These are phyloP conservation scores for Biston stratarius DNA, from an alignment of 2,888 invertebrate genomes.

Conservation along the genomic window DNA sequence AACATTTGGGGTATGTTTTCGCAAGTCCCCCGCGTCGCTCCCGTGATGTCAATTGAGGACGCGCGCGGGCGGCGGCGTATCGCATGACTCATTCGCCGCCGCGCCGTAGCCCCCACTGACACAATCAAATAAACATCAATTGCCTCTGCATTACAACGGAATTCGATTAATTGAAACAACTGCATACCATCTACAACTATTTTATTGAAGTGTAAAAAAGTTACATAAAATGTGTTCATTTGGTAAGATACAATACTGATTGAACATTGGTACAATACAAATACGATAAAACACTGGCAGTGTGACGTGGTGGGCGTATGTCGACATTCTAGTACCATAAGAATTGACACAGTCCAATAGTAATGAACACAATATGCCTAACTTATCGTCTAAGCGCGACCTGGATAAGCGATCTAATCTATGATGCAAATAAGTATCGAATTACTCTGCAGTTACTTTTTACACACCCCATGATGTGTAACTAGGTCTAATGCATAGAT, in stretches of 20 bases:
- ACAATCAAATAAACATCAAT: slow-evolving; percentile 73
- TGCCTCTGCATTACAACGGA: slow-evolving; percentile 79
- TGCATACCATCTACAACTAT: slow-evolving; percentile 78
- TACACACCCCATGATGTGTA: slow-evolving; percentile 74
- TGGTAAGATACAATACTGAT: slow-evolving; percentile 53
- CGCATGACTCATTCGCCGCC: slow-evolving; percentile 64
- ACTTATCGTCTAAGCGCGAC: slow-evolving; percentile 54
- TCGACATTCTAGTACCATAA: slow-evolving; percentile 88
- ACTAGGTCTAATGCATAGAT: slow-evolving; percentile 81
- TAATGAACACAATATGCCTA: slow-evolving; percentile 77
- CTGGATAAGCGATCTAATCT: slow-evolving; percentile 69
- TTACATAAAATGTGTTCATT: slow-evolving; percentile 75
- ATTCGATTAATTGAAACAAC: slow-evolving; percentile 83
- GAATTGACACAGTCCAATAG: slow-evolving; percentile 89
- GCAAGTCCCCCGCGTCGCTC: slow-evolving; percentile 52
- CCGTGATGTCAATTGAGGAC: slow-evolving; percentile 55
- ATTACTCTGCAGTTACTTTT: slow-evolving; percentile 60
- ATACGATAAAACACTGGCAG: slow-evolving; percentile 72
- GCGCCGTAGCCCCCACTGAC: slow-evolving; percentile 57
- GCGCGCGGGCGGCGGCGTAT: slow-evolving; percentile 50
- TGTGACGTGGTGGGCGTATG: slow-evolving; percentile 84
- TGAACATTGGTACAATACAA: slow-evolving; percentile 52
- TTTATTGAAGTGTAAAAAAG: slow-evolving; percentile 81
- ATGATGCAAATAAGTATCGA: slow-evolving; percentile 71
- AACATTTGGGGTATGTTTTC: slow-evolving; percentile 65